These are phyloP conservation scores for Cynaeus angustus DNA, from an alignment of 2,888 invertebrate species.

Conservation along the genomic window DNA sequence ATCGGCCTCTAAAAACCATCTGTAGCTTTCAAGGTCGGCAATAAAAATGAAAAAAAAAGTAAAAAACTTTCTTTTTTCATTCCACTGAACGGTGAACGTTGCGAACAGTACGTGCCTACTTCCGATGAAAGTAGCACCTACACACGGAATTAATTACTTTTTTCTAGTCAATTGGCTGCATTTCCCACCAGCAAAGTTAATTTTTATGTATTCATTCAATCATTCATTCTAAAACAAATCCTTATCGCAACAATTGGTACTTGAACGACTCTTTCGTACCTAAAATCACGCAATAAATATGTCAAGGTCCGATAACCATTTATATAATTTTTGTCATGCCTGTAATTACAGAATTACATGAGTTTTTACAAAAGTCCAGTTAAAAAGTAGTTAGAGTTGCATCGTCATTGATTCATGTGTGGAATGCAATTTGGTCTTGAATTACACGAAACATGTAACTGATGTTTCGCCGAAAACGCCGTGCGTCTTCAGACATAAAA, in stretches of 20 bases:
- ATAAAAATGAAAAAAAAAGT: background rate
- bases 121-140: slow-evolving; percentile 31
- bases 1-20: no score
- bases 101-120: background rate
- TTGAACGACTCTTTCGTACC: background rate
- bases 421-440: background rate
- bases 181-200: background rate
- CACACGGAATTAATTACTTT: background rate
- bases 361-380: background rate
- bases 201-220: background rate
- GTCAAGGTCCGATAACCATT: slow-evolving; percentile 2
- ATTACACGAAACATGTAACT: background rate
- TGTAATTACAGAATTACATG: background rate
- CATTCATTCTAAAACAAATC: no score
- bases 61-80: slow-evolving; percentile 6
- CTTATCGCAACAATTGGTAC: no score
- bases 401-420: background rate
- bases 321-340: slow-evolving; percentile 2
- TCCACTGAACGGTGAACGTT: background rate
- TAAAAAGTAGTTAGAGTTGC: background rate
- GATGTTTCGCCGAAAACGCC: slow-evolving; percentile 1
- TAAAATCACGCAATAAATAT: slow-evolving; percentile 4
- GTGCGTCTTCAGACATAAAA: slow-evolving; percentile 18
- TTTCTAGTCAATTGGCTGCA: background rate
- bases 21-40: slow-evolving; percentile 7